Percentiles rank a stretch among this genome's conserved stretches.
Conservation (phyloP, 2,888 invertebrate genomes). For the Diabrotica balteata region DNA sequence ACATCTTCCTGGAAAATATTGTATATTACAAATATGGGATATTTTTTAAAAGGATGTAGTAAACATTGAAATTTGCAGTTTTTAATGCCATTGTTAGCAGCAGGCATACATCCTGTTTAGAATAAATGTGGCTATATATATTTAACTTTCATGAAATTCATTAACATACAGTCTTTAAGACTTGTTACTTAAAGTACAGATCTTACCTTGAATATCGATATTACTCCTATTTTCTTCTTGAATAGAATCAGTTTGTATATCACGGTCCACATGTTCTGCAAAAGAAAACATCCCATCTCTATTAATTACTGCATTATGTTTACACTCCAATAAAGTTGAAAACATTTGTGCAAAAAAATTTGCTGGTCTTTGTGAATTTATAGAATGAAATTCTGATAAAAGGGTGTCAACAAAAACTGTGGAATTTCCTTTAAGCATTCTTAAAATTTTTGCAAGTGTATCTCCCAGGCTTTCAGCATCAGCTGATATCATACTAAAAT, state of each 20-base stretch:
- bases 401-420: conserved; percentile 14
- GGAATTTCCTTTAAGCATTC: conserved; percentile 15
- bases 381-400: conserved; percentile 5
- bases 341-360: conserved; percentile 18
- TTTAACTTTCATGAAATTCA: too few species aligned
- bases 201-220: too few species aligned
- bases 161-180: too few species aligned
- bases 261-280: conserved; percentile 2
- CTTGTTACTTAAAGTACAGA: too few species aligned
- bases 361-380: conserved; percentile 12
- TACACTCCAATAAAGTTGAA: conserved; percentile 19
- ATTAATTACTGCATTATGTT: not conserved
- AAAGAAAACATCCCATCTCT: conserved; percentile 1
- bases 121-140: too few species aligned
- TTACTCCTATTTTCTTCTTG: too few species aligned
- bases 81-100: too few species aligned
- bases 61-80: too few species aligned
- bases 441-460: conserved; percentile 18
- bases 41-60: too few species aligned
- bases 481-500: not conserved
- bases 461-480: conserved; percentile 18
- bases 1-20: too few species aligned
- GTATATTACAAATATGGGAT: too few species aligned
- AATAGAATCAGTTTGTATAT: conserved; percentile 3
- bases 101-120: too few species aligned